Base-by-base conservation (phyloP, 2,113 vertebrate species). In the Anguilla rostrata region DNA sequence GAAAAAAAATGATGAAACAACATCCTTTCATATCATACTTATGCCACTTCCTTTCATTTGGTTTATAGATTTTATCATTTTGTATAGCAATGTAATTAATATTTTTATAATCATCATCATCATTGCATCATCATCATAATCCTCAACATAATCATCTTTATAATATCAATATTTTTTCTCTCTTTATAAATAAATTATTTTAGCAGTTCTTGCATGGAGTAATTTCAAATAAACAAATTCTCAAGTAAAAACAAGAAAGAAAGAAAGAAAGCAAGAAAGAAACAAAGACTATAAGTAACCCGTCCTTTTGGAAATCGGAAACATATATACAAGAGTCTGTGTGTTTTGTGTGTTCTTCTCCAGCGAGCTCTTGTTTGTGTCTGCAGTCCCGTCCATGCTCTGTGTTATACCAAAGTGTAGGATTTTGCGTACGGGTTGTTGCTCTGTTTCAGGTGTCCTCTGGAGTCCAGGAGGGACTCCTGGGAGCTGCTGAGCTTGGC, bases 391-490 rank as follows among this genome's bases (percentile, higher is more conserved):
- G 11, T 29, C 92, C 90, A 92, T 90, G 94, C 97, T 96, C 96
- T 95, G 91, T 93, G 98, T 98, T 99, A 99, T 99, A 99, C 98
- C 95, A 99, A 96, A 91, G 98, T 99, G 95, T 99, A 99, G 6
- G 98, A 99, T 93, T 99, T 99, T 93, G 98, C 97, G 95, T 99
- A 99, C 85, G 98, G 98, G 90, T 99, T 99, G 96, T 96, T 99
- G 92, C 98, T 98, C 90, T 95, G 96, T 97, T 99, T 99, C 94
- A 98, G 96, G 92, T 99, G 98, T 95, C 98, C 98, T 95, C 98
- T 96, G 87, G 98, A 98, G 97, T 99, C 98, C 89, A 99, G 97
- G 94, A 99, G 95, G 1, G 98, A 99, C 95, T 99, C 98, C 94
- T 99, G 98, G 91, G 98, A 99, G 95, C 97, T 98, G 97, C 98